Evolutionary conservation across 2,797 vertebrate species (phyloP).

Genomic region (Arnoldichthys spilopterus): DNA sequence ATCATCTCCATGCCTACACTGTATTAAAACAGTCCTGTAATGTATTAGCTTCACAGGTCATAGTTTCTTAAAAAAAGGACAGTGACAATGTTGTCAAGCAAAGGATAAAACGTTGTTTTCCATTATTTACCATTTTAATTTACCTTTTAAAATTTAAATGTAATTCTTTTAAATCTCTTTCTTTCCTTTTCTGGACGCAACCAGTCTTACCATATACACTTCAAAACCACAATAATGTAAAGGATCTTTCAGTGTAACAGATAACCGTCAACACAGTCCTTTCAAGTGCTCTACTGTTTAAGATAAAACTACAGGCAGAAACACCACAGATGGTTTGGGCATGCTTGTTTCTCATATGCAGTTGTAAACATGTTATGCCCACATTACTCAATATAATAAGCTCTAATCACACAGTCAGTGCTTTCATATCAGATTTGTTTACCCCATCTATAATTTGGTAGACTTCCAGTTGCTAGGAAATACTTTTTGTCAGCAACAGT

Average conservation of each 20-base stretch:
- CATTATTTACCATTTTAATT: not conserved
- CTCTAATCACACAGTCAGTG: no score
- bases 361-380: not conserved
- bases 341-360: not conserved
- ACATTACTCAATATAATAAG: not conserved
- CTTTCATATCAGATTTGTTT: no score
- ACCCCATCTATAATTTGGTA: no score
- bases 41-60: conserved; percentile 18
- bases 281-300: not conserved
- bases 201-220: not conserved
- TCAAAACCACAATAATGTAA: not conserved
- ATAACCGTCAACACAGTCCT: not conserved
- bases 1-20: conserved; percentile 26
- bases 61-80: conserved; percentile 1
- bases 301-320: not conserved
- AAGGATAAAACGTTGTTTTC: not conserved
- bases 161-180: not conserved
- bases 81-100: conserved; percentile 17
- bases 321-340: not conserved
- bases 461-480: no score
- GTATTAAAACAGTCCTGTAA: conserved; percentile 43
- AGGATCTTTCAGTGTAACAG: not conserved
- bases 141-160: no score
- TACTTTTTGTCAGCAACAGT: no score
- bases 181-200: not conserved